These are phyloP conservation scores for Acyrthosiphon pisum DNA, from an alignment of 1,140 invertebrate species.

Conservation along the genomic window DNA sequence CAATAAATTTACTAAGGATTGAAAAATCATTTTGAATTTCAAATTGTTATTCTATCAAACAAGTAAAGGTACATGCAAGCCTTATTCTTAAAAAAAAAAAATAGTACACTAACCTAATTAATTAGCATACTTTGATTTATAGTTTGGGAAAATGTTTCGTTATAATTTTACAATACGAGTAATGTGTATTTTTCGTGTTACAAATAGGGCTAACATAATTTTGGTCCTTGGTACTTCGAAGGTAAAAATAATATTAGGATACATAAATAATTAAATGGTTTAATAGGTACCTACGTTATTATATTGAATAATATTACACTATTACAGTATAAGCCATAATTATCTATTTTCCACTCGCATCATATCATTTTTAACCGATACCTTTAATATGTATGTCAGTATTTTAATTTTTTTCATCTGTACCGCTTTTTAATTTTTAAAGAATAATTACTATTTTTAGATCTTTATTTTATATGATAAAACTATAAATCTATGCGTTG, in stretches of 20 bases:
- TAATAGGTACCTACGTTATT: not conserved
- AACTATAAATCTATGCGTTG: not conserved
- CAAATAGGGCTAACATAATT: not conserved
- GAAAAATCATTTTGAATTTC: no score
- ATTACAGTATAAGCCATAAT: not conserved
- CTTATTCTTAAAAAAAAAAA: no score
- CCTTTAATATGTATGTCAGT: not conserved
- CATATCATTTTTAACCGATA: not conserved
- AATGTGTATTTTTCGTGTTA: not conserved
- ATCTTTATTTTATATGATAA: not conserved
- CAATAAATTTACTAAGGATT: no score
- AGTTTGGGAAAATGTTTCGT: not conserved
- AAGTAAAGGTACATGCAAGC: no score
- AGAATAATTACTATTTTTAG: not conserved
- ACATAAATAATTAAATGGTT: constrained; percentile 4
- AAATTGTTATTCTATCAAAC: no score
- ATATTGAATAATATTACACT: not conserved
- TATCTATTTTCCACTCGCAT: not conserved
- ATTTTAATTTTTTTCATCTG: not conserved
- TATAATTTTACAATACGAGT: not conserved
- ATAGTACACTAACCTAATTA: not conserved
- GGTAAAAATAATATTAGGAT: constrained; percentile 7
- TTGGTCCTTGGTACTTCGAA: not conserved
- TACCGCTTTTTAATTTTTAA: not conserved
- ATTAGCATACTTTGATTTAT: not conserved